Base-by-base conservation (phyloP, 2,797 vertebrate species). In the Scarus forsteni region DNA sequence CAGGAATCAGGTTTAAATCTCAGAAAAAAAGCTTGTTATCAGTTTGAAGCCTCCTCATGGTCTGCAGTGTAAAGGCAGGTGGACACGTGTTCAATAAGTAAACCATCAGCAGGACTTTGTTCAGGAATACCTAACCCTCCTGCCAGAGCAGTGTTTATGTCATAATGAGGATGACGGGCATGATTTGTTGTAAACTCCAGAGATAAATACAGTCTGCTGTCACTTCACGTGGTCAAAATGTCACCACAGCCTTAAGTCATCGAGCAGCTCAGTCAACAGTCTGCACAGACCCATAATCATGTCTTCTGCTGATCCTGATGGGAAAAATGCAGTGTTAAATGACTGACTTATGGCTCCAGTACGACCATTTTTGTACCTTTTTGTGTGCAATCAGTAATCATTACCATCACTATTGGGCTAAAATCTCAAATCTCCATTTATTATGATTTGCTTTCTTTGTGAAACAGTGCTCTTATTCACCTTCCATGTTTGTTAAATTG, bases 71-170 rank as follows among this genome's bases (percentile, higher is more conserved):
- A 58, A 43, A 57, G 36, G 8, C 65, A 46, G 46, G 44, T 42
- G 19, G 63, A 60, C 40, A 3, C 1, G 3, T 10, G 39, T 42
- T 39, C 80, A 89, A 92, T 92, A 76, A 83, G 86, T 92, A 66
- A 92, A 10, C 89, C 73, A 86, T 88, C 39, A 8, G 5, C 8
- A 78, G 92, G 92, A 92, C 92, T 92, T 92, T 92, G 91, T 81
- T 72, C 90, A 15, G 72, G 16, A 53, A 2, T 38, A 10, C 15
- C 54, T 40, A 1, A 11, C n/a, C 16, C 38, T 39, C 1, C 2
- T 55, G 59, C 15, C 43, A 39, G n/a, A 39, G 10, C 11, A 45
- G 10, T 51, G n/a, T 52, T 40, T 46, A 3, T 15, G 34, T 38
- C 1, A 19, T 39, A 34, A 8, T 43, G 27, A 60, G 11, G 19